A percentile compares a stretch with the other conserved stretches of the same genome.
Conservation (phyloP, 1,140 invertebrate genomes). For the Drosophila nigromelanica region DNA sequence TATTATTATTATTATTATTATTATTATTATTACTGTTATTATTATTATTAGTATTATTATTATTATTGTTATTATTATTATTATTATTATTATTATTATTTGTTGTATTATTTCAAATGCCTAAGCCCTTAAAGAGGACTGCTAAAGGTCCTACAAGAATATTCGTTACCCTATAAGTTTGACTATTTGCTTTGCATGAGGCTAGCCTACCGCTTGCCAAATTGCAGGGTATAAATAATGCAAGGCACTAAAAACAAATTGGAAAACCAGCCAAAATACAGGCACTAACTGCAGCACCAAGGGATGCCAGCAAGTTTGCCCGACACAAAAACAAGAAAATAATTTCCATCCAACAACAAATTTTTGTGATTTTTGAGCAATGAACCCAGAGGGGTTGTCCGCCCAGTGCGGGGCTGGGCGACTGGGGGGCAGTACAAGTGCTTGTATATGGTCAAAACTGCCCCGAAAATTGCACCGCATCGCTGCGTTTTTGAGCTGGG, state of each 20-base stretch:
- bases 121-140: too few relatives aligned
- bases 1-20: too few relatives aligned
- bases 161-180: not conserved
- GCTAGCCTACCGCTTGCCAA: not conserved
- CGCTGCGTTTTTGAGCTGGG: slow-evolving; percentile 59
- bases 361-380: slow-evolving; percentile 59
- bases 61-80: too few relatives aligned
- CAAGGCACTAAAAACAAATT: slow-evolving; percentile 73
- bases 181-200: not conserved
- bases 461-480: slow-evolving; percentile 67
- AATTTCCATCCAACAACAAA: slow-evolving; percentile 51
- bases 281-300: slow-evolving; percentile 18
- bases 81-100: too few relatives aligned
- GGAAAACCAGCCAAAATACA: slow-evolving; percentile 46
- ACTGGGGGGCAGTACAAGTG: not conserved
- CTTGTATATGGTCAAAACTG: slow-evolving; percentile 44
- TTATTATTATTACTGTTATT: too few relatives aligned
- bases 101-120: too few relatives aligned
- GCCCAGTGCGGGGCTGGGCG: too few relatives aligned
- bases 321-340: slow-evolving; percentile 55
- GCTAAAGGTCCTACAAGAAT: not conserved
- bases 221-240: slow-evolving; percentile 28
- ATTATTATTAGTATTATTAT: too few relatives aligned
- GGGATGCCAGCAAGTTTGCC: slow-evolving; percentile 21
- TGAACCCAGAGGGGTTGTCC: slow-evolving; percentile 18